These are phyloP conservation scores for Mustelus asterias DNA, from an alignment of 2,113 vertebrate genomes.

Conservation along the genomic window DNA sequence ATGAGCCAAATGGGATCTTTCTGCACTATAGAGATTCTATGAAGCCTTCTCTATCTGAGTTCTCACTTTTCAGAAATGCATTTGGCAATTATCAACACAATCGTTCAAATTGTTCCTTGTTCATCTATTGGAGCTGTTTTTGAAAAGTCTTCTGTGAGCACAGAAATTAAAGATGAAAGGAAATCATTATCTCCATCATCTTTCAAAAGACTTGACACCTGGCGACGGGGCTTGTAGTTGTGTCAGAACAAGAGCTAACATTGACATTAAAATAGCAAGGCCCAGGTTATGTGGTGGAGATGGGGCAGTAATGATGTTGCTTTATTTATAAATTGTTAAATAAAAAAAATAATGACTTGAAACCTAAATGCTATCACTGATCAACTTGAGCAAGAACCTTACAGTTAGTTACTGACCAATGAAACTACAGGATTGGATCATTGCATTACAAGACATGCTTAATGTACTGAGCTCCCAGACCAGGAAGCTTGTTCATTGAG, in stretches of 20 bases:
- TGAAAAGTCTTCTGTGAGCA: background rate
- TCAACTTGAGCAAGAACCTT: background rate
- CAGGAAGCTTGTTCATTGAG: background rate
- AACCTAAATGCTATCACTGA: background rate
- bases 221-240: background rate
- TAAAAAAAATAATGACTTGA: background rate
- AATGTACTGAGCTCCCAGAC: background rate
- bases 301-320: background rate
- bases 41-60: background rate
- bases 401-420: background rate
- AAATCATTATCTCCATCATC: background rate
- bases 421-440: background rate
- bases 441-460: background rate
- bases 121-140: slow-evolving; percentile 2
- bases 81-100: background rate
- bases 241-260: background rate
- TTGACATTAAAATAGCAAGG: background rate
- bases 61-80: background rate
- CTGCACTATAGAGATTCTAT: too few species aligned
- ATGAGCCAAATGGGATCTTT: too few species aligned
- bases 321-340: background rate
- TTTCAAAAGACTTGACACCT: background rate
- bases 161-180: background rate
- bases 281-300: background rate
- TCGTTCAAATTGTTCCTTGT: background rate